Evolutionary conservation across 2,888 invertebrate genomes (phyloP).

Genomic region (Drosophila nr. perissopoda): DNA sequence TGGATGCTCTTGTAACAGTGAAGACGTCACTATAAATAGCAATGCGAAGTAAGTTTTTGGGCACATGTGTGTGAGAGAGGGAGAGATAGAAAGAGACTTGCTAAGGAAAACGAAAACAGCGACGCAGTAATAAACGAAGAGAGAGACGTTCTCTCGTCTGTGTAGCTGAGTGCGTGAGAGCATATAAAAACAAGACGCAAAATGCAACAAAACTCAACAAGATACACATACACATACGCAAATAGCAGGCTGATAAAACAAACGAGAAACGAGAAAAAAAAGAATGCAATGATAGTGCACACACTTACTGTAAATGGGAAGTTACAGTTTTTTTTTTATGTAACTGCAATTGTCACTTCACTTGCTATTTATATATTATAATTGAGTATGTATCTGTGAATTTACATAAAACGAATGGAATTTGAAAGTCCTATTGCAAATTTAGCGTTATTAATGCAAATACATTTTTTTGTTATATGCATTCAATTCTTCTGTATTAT

Average conservation of each 20-base stretch:
- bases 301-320: constrained; percentile 70
- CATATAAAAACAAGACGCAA: constrained; percentile 44
- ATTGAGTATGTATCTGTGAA: not conserved
- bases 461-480: constrained; percentile 21
- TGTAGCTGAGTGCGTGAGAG: constrained; percentile 33
- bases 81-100: not conserved
- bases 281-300: constrained; percentile 36
- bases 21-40: constrained; percentile 66
- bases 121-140: constrained; percentile 54
- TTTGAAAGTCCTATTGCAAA: not conserved
- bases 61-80: constrained; percentile 37
- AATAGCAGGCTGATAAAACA: constrained; percentile 51
- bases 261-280: constrained; percentile 24
- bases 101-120: constrained; percentile 36
- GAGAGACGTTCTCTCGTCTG: constrained; percentile 1
- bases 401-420: constrained; percentile 2
- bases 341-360: constrained; percentile 37
- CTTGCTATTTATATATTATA: not conserved
- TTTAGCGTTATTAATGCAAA: constrained; percentile 8
- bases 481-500: constrained; percentile 24
- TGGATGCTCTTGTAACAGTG: constrained; percentile 34
- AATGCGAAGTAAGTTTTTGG: constrained; percentile 56
- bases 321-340: constrained; percentile 63
- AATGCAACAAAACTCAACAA: constrained; percentile 38
- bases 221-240: constrained; percentile 21